These are phyloP conservation scores for Gnathonemus echidnorhynchus DNA, from an alignment of 2,113 vertebrate genomes.

Conservation along the genomic window DNA sequence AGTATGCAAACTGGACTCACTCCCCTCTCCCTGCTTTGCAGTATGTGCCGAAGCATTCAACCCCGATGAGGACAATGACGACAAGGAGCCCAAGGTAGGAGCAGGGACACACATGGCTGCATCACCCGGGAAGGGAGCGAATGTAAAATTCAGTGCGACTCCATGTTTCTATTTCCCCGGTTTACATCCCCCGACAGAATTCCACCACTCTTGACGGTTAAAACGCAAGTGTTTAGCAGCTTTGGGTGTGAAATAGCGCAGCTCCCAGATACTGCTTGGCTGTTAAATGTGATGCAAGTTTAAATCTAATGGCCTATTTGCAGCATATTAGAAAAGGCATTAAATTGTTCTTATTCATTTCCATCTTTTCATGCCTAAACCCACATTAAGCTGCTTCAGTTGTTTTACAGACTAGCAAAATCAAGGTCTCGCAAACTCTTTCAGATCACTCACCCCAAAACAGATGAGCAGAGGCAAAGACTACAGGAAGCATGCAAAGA, in stretches of 20 bases:
- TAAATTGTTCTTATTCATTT: neutral
- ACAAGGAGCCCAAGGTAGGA: conserved; percentile 68
- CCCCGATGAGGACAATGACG: conserved; percentile 62
- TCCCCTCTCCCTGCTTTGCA: conserved; percentile 34
- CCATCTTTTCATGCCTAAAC: neutral
- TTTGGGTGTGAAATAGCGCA: neutral
- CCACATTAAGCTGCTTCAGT: neutral
- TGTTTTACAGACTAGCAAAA: neutral
- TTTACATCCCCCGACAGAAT: neutral
- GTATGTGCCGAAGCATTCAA: conserved; percentile 79
- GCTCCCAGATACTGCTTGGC: neutral
- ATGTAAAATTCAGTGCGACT: neutral
- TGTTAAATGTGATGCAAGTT: neutral
- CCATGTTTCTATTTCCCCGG: neutral
- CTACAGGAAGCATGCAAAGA: conserved; percentile 78
- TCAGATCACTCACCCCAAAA: conserved; percentile 78
- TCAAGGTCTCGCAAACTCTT: neutral
- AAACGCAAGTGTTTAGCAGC: neutral
- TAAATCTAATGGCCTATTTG: neutral
- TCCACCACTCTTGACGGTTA: neutral
- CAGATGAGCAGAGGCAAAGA: conserved; percentile 74
- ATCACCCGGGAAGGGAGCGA: neutral
- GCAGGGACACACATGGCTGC: neutral
- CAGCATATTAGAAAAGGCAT: neutral
- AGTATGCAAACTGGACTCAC: neutral